Evolutionary conservation across 30 jellyfish, hydroid and myxozoan genomes (phyloP).

Genomic region (Phacellophora camtschatica): DNA sequence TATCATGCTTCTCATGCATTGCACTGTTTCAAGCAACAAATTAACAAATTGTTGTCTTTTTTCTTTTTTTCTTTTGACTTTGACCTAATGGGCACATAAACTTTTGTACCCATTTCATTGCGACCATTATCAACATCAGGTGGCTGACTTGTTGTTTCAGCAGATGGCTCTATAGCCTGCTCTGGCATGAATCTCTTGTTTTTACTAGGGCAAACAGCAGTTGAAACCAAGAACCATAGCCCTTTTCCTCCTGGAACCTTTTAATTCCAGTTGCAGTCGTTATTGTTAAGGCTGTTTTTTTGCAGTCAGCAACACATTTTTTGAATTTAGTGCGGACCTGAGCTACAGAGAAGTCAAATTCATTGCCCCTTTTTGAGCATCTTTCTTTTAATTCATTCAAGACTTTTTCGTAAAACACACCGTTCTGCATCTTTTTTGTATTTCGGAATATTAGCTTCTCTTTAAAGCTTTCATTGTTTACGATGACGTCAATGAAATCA

Average conservation of each 20-base stretch:
- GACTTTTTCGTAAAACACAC: not conserved
- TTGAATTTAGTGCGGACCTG: constrained; percentile 24
- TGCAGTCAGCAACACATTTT: constrained; percentile 10
- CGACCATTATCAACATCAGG: not conserved
- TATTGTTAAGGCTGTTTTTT: constrained; percentile 33
- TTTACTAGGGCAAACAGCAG: constrained; percentile 20
- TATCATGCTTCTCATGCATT: not conserved
- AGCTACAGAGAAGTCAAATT: not conserved
- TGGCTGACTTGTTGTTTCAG: not conserved
- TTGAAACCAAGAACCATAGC: constrained; percentile 33
- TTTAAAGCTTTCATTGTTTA: not conserved
- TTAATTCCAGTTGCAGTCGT: constrained; percentile 62
- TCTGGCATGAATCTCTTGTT: constrained; percentile 49
- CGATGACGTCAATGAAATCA: not conserved
- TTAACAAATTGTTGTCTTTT: not conserved
- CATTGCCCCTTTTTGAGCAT: not conserved
- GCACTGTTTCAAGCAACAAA: not conserved
- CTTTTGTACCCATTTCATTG: not conserved
- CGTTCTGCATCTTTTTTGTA: constrained; percentile 1
- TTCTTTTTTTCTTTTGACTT: not conserved
- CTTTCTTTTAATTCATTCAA: not conserved
- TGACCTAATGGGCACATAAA: not conserved
- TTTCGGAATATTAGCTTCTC: not conserved
- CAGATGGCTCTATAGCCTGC: constrained; percentile 48
- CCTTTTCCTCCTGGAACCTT: constrained; percentile 49